A percentile compares a stretch with the other conserved stretches of the same genome.
phyloP scores from a whole-genome alignment of 2,113 vertebrate genomes.

The Oncorhynchus keta region DNA sequence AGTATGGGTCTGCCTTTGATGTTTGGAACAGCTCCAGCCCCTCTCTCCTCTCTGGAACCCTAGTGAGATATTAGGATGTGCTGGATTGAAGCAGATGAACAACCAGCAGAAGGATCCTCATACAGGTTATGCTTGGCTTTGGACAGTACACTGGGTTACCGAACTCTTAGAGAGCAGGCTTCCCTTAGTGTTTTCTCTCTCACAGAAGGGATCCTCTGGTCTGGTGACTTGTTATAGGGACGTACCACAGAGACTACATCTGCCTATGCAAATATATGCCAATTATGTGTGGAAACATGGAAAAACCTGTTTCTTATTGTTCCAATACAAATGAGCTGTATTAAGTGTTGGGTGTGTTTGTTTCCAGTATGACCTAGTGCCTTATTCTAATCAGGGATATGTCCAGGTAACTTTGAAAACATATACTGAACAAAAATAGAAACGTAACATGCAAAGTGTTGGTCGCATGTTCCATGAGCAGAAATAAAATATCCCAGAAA shows the following conservation, averaged over 20 bases:
- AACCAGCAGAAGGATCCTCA: background rate
- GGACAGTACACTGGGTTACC: background rate
- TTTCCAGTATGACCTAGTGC: background rate
- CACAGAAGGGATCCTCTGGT: background rate
- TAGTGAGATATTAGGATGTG: conserved; percentile 47
- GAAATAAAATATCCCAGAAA: too few species aligned
- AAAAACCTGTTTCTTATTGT: conserved; percentile 7
- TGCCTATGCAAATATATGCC: conserved; percentile 25
- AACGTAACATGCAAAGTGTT: too few species aligned
- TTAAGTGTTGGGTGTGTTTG: background rate
- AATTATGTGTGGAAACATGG: conserved; percentile 8
- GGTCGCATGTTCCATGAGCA: too few species aligned
- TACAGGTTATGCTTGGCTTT: background rate
- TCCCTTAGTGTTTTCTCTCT: background rate
- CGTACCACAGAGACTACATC: background rate
- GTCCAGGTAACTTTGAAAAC: background rate
- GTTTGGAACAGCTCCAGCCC: conserved; percentile 18
- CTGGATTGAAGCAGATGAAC: background rate
- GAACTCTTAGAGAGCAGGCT: background rate
- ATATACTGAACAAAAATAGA: background rate
- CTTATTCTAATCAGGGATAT: background rate
- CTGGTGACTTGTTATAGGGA: background rate
- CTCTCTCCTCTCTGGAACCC: conserved; percentile 21
- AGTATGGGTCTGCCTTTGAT: conserved; percentile 34
- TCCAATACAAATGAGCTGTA: background rate